Percentiles rank a stretch among this genome's conserved stretches.
Evolutionary conservation across 2,888 invertebrate genomes (phyloP).

Genomic region (Drosophila borealis): DNA sequence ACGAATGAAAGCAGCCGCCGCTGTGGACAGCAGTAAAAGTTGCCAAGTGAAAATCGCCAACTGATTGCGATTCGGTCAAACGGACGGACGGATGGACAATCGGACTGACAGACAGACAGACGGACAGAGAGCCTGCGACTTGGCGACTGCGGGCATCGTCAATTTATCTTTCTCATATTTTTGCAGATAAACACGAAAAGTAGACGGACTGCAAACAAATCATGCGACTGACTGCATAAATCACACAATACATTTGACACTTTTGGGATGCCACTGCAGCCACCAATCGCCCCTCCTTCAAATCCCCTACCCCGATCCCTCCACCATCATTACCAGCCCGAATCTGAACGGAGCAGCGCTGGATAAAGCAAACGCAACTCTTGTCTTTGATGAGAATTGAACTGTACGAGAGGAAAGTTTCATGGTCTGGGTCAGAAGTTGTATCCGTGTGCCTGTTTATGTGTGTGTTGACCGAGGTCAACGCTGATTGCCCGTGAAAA

Average conservation of each 20-base stretch:
- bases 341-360: conserved; percentile 33
- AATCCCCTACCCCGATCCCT: neutral
- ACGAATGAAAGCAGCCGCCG: conserved; percentile 74
- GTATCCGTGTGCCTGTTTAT: conserved; percentile 2
- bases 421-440: neutral
- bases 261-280: conserved; percentile 78
- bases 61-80: conserved; percentile 70
- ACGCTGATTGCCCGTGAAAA: conserved; percentile 51
- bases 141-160: conserved; percentile 44
- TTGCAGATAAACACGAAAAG: conserved; percentile 80
- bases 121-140: conserved; percentile 13
- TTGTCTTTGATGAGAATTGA: conserved; percentile 57
- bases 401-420: conserved; percentile 12
- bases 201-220: conserved; percentile 84
- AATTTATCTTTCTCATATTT: conserved; percentile 82
- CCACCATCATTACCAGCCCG: conserved; percentile 22
- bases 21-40: conserved; percentile 73
- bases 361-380: conserved; percentile 39
- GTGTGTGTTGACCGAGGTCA: conserved; percentile 46
- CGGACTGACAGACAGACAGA: neutral
- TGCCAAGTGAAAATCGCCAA: conserved; percentile 73
- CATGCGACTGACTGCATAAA: conserved; percentile 83
- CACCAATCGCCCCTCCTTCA: neutral
- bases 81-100: conserved; percentile 15
- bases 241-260: conserved; percentile 83